Evolutionary conservation across 1,140 invertebrate genomes (phyloP).

Genomic region (Venustaconcha ellipsiformis): DNA sequence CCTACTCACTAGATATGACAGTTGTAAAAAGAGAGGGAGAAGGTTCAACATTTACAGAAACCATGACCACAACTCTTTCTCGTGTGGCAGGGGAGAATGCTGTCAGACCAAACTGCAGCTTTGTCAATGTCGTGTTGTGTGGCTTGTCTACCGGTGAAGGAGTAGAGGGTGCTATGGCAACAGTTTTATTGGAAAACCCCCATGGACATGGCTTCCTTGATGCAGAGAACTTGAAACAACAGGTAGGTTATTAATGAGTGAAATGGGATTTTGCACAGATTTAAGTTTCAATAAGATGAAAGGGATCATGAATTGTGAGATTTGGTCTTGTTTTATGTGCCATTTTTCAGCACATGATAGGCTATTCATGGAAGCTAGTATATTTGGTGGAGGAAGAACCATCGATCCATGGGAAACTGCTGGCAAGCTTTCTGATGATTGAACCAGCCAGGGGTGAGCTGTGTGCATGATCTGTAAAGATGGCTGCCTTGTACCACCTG

Average conservation of each 20-base stretch:
- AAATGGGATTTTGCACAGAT: too few relatives aligned
- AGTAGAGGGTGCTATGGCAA: slow-evolving; percentile 73
- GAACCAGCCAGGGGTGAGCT: too few relatives aligned
- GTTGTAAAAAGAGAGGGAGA: slow-evolving; percentile 39
- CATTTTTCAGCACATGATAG: too few relatives aligned
- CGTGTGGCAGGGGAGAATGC: slow-evolving; percentile 49
- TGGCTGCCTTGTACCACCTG: too few relatives aligned
- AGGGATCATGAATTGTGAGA: not conserved
- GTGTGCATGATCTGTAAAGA: too few relatives aligned
- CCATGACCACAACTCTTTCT: slow-evolving; percentile 14
- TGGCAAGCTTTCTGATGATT: too few relatives aligned
- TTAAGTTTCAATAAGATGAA: not conserved
- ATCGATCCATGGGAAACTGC: too few relatives aligned
- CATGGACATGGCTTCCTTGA: slow-evolving; percentile 63
- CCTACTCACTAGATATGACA: slow-evolving; percentile 40
- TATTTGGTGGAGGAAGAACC: too few relatives aligned
- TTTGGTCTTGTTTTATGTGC: too few relatives aligned
- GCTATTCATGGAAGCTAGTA: too few relatives aligned
- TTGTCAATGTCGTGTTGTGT: slow-evolving; percentile 80
- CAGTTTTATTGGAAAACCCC: slow-evolving; percentile 81
- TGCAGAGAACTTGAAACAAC: slow-evolving; percentile 55
- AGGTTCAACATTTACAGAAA: slow-evolving; percentile 1
- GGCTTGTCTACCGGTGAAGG: slow-evolving; percentile 77
- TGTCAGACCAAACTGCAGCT: slow-evolving; percentile 71
- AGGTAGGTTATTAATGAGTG: slow-evolving; percentile 51